Evolutionary conservation across 2,113 vertebrate species (phyloP), one percentile per base, ranked within the genome.

Genomic region (Reinhardtius hippoglossoides): DNA sequence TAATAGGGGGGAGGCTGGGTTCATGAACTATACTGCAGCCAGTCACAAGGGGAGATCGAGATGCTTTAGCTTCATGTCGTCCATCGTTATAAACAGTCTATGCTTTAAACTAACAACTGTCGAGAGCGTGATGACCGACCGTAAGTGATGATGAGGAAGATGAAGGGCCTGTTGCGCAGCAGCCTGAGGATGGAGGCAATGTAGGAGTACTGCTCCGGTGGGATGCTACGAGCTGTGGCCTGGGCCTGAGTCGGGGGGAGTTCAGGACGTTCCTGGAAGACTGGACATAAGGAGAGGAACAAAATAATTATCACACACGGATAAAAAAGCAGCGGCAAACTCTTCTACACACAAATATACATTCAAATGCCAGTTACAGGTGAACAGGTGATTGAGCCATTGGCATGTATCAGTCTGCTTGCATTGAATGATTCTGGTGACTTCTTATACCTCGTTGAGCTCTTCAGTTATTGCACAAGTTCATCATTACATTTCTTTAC

Each of bases 211-310:
- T 97, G 93, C 5, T 89, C 85, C 0, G 86, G 5, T 0, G 93
- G 82, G 85, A 94, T 91, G 31, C 91, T 92, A 16, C 94, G 95
- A 58, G 96, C 94, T 16, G 85, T 87, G 59, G 94, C 96, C 88
- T 98, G 97, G 74, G 98, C 96, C 90, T 90, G 94, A 62, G 97
- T 97, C 0, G 98, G 98, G 24, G 98, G 95, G 14, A 95, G 35
- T 0, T 69, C 80, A 0, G 98, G 98, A 71, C 95, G 96, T 84
- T 98, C 96, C 92, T 95, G 95, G 89, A 99, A 99, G 7, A 97
- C 98, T 99, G 74, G n/a, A 56, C 9, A 57, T 24, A 44, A 0
- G 10, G 23, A 37, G 62, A 37, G 74, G 1, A 0, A 14, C n/a
- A 21, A 56, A 24, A 24, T 7, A 9, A 4, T 13, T 42, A 56